Evolutionary conservation across 2,797 vertebrate genomes (phyloP).

Genomic region (Poeciliopsis paucimaculata): DNA sequence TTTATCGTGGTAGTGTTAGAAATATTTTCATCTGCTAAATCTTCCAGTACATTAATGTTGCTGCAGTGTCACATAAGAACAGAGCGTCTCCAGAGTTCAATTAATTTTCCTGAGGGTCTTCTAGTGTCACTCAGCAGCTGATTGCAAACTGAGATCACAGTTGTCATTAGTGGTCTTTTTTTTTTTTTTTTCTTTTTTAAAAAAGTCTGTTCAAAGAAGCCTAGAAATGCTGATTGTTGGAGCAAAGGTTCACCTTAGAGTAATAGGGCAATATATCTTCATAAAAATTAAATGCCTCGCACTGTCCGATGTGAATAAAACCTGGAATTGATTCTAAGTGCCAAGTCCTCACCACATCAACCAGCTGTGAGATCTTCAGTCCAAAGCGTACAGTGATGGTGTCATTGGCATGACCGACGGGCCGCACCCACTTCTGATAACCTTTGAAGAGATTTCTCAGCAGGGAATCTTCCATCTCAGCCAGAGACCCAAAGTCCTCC

Average conservation of each 20-base stretch:
- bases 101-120: not conserved
- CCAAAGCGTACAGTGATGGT: slow-evolving; percentile 94
- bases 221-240: not conserved
- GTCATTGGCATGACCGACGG: slow-evolving; percentile 88
- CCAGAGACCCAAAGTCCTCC: slow-evolving; percentile 83
- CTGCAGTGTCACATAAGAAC: not conserved
- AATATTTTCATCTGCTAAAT: not conserved
- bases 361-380: slow-evolving; percentile 95
- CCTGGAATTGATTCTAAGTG: not conserved
- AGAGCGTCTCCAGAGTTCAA: not conserved
- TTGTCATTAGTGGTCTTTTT: not conserved
- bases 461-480: slow-evolving; percentile 87
- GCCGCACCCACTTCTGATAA: slow-evolving; percentile 97
- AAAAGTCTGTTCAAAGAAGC: not conserved
- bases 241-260: not conserved
- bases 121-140: not conserved
- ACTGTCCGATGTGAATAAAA: not conserved
- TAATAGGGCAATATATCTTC: not conserved
- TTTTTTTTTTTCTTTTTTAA: too few species aligned
- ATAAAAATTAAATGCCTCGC: not conserved
- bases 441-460: slow-evolving; percentile 88
- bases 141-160: not conserved
- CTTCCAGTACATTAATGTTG: not conserved
- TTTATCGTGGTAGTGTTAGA: not conserved
- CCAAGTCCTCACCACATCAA: slow-evolving; percentile 90